A percentile compares a stretch with the other conserved stretches of the same genome.
These are phyloP conservation scores for Pteropus rufus DNA, from an alignment of 2,797 vertebrate species.

Conservation along the genomic window DNA sequence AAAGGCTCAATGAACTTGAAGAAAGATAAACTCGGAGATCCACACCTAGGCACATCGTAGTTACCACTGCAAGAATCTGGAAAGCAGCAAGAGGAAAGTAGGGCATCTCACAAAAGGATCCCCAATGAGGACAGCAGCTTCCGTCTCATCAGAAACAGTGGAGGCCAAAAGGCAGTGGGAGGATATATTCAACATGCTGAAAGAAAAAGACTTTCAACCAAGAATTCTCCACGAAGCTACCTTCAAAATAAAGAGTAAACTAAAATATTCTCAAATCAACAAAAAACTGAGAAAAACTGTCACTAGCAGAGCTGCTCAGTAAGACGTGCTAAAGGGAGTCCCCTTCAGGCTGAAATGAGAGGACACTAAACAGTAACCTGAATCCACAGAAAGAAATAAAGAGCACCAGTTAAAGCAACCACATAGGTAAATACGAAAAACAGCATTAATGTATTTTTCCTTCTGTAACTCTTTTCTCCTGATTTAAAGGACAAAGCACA, in stretches of 20 bases:
- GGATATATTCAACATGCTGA: neutral
- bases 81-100: neutral
- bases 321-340: neutral
- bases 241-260: neutral
- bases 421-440: neutral
- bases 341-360: neutral
- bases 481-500: neutral
- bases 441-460: neutral
- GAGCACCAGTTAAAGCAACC: neutral
- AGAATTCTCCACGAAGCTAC: neutral
- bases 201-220: neutral
- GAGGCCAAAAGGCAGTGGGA: neutral
- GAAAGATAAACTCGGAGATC: neutral
- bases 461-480: neutral
- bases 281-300: conserved; percentile 6
- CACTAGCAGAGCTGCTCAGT: neutral
- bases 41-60: neutral
- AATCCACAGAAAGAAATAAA: neutral
- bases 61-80: neutral
- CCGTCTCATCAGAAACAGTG: neutral
- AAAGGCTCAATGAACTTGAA: neutral
- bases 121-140: neutral
- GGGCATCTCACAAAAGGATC: neutral
- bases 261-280: neutral
- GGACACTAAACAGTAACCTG: neutral